Evolutionary conservation across 2,113 vertebrate genomes (phyloP), one percentile per base, ranked within the genome.

Genomic region (Guaruba guarouba): DNA sequence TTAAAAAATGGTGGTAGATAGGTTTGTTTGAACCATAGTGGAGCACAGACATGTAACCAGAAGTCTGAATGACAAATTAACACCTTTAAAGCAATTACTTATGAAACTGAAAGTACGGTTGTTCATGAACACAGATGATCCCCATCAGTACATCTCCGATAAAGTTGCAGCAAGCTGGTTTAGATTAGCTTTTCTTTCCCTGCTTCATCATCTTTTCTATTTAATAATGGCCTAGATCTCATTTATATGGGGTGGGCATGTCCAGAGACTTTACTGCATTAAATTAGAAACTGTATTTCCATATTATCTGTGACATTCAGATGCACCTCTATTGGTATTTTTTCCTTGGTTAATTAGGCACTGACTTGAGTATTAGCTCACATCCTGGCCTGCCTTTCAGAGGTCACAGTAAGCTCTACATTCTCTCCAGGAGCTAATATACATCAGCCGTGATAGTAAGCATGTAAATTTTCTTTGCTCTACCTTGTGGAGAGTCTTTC

Each of bases 331-430:
- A 96, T 94, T 93, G 96, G 95, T 97, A 96, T 95, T 96, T 97
- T 88, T 90, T 94, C 94, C 88, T 82, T 96, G 82, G 93, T 97
- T 96, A 97, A 97, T 97, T 97, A 97, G 96, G 92, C 89, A 92
- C 46, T 88, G 91, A 87, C 82, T 86, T 93, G 63, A 93, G 61
- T 93, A 97, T 96, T 96, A 96, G 73, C 82, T 96, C 37, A 89
- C 66, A 86, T 81, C 74, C 84, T 96, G 93, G 78, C 93, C 85
- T 95, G 94, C 76, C 90, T 92, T 82, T 96, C 70, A 93, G 86
- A 97, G 94, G 84, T 92, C 87, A 94, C 2, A 69, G 82, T 39
- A 82, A 90, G 69, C 55, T 78, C 52, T 67, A 14, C 12, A 69
- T 92, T 91, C 70, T 89, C 71, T 78, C 17, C 4, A 6, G 22